These are phyloP conservation scores for Cryptus viduatorius DNA, from an alignment of 2,888 invertebrate genomes.

Conservation along the genomic window DNA sequence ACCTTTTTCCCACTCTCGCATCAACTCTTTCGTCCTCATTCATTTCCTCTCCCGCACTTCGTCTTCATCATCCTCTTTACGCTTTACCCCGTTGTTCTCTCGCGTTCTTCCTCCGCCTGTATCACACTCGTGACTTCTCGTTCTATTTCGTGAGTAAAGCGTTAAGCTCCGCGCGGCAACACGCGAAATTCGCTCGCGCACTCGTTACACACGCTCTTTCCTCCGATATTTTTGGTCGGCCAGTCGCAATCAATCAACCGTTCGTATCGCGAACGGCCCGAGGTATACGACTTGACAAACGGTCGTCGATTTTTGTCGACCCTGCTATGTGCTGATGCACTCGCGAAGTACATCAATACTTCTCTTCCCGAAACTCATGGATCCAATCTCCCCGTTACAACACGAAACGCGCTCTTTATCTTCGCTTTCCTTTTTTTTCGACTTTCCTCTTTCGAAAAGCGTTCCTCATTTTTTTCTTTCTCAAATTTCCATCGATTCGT, in stretches of 20 bases:
- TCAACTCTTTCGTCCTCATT: constrained; percentile 57
- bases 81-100: constrained; percentile 17
- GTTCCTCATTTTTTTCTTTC: constrained; percentile 13
- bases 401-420: constrained; percentile 28
- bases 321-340: constrained; percentile 59
- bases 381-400: not conserved
- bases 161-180: not conserved
- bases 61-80: constrained; percentile 46
- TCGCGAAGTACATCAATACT: constrained; percentile 60
- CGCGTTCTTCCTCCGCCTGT: constrained; percentile 12
- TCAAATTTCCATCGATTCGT: constrained; percentile 44
- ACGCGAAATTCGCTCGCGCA: not conserved
- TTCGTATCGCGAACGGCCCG: constrained; percentile 61
- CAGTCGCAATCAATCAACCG: constrained; percentile 73
- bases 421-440: constrained; percentile 19
- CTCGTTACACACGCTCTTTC: constrained; percentile 22
- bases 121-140: constrained; percentile 15
- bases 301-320: constrained; percentile 65
- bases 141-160: constrained; percentile 16
- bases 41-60: constrained; percentile 37
- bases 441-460: not conserved
- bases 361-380: constrained; percentile 13
- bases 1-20: constrained; percentile 42
- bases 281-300: constrained; percentile 62
- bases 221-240: constrained; percentile 62